Evolutionary conservation across 2,113 vertebrate genomes (phyloP), one percentile per base, ranked within the genome.

Genomic region (Trogon surrucura): DNA sequence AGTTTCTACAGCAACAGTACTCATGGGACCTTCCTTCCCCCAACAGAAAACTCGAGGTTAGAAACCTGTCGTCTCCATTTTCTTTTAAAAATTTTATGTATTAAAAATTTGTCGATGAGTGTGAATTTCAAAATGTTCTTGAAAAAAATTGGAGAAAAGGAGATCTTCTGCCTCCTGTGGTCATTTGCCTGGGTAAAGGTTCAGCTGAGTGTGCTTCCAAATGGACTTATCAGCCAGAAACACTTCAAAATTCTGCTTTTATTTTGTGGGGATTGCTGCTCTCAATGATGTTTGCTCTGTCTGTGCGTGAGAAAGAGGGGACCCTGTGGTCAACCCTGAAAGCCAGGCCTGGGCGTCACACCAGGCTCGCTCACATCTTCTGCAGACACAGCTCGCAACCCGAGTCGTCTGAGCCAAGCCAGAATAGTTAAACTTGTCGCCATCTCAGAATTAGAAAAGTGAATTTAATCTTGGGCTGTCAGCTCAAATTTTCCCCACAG

Each of bases 391-490:
- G 14, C 88, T 88, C 92, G 54, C 84, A 92, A 56, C 89, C 92
- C 85, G 7, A 36, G 44, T 7, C 3, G 2, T 36, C 78, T 25
- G 54, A 94, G 95, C 95, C 97, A 97, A 97, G 84, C 96, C 95
- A 95, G 91, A 75, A 81, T 27, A 82, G 86, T 91, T 93, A 60
- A 96, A 91, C 74, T 95, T 92, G 83, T 85, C 61, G 26, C 89
- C 95, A 87, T 95, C 79, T 79, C 88, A 8, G 44, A 93, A 90
- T 82, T 56, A 80, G 62, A 84, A 90, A 94, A 93, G 83, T 70
- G 85, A 94, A 71, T 88, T 95, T 92, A 80, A 89, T 95, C 86
- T 93, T 47, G 80, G 84, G 69, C 91, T 97, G 93, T 92, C 93
- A 95, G 88, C 71, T 95, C 57, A 80, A 90, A 79, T 95, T 92